Evolutionary conservation across 2,113 vertebrate species (phyloP), one percentile per base, ranked within the genome.

Genomic region (Pteruthius melanotis): DNA sequence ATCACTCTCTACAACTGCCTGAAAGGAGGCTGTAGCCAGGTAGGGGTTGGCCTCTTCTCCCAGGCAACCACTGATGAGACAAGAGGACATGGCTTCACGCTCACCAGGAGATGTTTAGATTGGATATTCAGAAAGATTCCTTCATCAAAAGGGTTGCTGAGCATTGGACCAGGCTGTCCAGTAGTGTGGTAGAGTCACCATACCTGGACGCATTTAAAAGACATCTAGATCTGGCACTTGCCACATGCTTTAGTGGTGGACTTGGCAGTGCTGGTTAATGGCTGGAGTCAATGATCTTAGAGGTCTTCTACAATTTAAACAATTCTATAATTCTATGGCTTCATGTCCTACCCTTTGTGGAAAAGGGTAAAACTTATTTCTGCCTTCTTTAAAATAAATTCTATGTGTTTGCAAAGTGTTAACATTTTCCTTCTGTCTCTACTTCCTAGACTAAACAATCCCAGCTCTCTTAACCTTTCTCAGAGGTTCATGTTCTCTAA

Each of bases 401-500:
- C 79, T 10, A 37, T 35, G 35, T 28, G 64, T 71, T 65, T 64
- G 16, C 26, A 15, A 91, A 82, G 57, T 39, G 14, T 94, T 90
- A 90, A 59, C 5, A 65, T 88, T 69, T 87, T 91, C 26, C 12
- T 87, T 72, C 74, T 90, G 37, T 63, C 59, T 56, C 64, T 66
- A 9, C 35, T 74, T 77, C 33, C 66, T 74, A 83, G 63, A 92
- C 72, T 86, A 94, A 94, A 88, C 63, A 86, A 76, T 50, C 37
- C 10, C 33, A 77, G 26, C 65, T 83, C 88, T 92, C 59, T 77
- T 83, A 92, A 83, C 54, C 35, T 92, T 90, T 92, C 83, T 83
- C 50, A 90, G 57, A 69, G 13, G 65, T 75, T 93, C 70, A 56
- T 61, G 64, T 84, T 91, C 91, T 93, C 65, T 72, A 87, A 93